phyloP scores from a whole-genome alignment of 1,140 invertebrate species.

The Bombus pascuorum region DNA sequence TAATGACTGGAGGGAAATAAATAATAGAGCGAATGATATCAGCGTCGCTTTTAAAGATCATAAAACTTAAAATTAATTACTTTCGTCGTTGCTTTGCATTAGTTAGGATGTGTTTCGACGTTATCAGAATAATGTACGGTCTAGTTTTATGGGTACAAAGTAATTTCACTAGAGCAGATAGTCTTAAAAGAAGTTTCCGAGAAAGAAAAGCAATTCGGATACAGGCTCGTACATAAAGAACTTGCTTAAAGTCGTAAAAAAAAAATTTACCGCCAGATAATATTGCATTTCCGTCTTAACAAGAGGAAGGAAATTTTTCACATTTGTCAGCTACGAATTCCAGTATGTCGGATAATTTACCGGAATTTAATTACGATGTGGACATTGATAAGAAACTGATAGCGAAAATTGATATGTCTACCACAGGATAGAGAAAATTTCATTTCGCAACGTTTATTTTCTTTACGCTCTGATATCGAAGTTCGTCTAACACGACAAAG shows the following conservation, averaged over 20 bases:
- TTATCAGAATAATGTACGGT: constrained; percentile 3
- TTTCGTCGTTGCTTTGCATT: too few relatives aligned
- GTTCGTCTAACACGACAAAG: neutral
- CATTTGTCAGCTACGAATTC: neutral
- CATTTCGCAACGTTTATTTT: neutral
- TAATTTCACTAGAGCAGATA: neutral
- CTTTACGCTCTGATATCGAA: neutral
- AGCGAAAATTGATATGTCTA: neutral
- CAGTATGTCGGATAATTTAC: neutral
- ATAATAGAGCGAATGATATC: neutral
- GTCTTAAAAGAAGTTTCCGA: neutral
- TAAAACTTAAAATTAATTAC: constrained; percentile 8
- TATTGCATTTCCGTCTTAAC: neutral
- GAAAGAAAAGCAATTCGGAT: neutral
- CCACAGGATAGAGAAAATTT: neutral
- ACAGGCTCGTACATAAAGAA: neutral
- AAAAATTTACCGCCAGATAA: neutral
- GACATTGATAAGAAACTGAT: neutral
- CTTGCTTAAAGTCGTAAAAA: neutral
- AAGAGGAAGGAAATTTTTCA: neutral
- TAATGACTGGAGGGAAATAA: neutral
- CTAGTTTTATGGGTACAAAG: neutral
- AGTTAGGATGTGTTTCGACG: too few relatives aligned
- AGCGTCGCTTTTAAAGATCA: neutral
- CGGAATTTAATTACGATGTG: too few relatives aligned